Percentiles rank a stretch among this genome's conserved stretches.
Evolutionary conservation across 30 jellyfish, hydroid and myxozoan species (phyloP).

Genomic region (Pseudorhiza aurosa): DNA sequence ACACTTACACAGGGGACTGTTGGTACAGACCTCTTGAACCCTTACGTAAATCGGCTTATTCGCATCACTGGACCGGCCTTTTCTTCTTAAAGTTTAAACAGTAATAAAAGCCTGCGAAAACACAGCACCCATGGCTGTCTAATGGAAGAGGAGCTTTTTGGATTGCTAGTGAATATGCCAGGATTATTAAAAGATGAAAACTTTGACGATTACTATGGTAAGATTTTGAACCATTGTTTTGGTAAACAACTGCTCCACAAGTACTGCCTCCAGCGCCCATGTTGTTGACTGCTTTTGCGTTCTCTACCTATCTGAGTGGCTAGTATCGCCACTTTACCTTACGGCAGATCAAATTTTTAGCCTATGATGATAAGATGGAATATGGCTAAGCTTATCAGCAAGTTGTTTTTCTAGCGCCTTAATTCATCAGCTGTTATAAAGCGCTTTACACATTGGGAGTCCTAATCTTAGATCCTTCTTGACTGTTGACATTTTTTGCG

Average conservation of each 20-base stretch:
- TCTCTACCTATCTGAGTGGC: no score
- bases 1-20: not conserved
- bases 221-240: not conserved
- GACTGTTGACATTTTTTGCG: no score
- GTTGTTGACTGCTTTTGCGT: not conserved
- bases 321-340: no score
- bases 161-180: conserved; percentile 70
- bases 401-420: no score
- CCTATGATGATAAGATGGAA: no score
- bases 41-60: conserved; percentile 47
- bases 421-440: no score
- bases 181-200: conserved; percentile 69
- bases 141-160: conserved; percentile 57
- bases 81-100: conserved; percentile 1
- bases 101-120: not conserved
- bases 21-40: conserved; percentile 57
- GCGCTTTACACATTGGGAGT: no score
- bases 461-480: no score
- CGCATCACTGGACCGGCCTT: conserved; percentile 59
- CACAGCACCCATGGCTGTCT: conserved; percentile 53
- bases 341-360: no score
- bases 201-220: conserved; percentile 48
- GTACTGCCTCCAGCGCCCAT: not conserved
- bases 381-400: no score
- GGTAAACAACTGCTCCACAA: not conserved